Base-by-base conservation (phyloP, 2,797 vertebrate species). In the Rhinophrynus dorsalis region DNA sequence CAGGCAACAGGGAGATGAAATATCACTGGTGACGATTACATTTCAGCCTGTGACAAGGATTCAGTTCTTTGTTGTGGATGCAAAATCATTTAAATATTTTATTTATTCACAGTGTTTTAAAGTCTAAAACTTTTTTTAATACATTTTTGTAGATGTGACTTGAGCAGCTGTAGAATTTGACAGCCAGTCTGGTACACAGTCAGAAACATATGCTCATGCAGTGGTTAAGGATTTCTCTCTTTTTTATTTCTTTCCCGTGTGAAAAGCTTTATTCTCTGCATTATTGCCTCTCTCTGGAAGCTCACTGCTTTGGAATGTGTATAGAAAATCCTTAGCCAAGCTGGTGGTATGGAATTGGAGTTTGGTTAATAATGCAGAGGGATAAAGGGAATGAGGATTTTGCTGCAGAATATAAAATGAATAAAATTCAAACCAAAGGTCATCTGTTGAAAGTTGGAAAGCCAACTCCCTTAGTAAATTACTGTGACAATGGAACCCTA, bases 241-340 rank as follows among this genome's bases (percentile, higher is more conserved):
- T 42, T 51, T 65, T 48, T 45, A 29, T 42, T 8, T 57, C 60
- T 71, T 72, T 72, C 69, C 69, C 62, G 69, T 65, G 69, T 66
- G 69, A 73, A 73, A 72, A 66, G 55, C 62, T 44, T 72, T 33
- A 33, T 32, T 32, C 54, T 33, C 18, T 33, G 17, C 45, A 24
- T 66, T 66, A 33, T 60, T 44, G 61, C 55, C 54, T 65, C 44
- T 48, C 12, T 15, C 12, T 59, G 55, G 69, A 66, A 73, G 59
- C 61, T 73, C 62, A 66, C 61, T 60, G 55, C 61, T 29, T 65
- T 52, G 69, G 69, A 73, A 73, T 73, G 69, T 55, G 35, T n/a
- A 32, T 15, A 73, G 61, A 21, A 73, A 73, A 73, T 65, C 69
- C 69, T 73, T 35, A 7, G 44, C 69, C 69, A 73, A 66, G 69